Conservation (phyloP, 2,888 invertebrate genomes). For the Pyrgus malvae region DNA sequence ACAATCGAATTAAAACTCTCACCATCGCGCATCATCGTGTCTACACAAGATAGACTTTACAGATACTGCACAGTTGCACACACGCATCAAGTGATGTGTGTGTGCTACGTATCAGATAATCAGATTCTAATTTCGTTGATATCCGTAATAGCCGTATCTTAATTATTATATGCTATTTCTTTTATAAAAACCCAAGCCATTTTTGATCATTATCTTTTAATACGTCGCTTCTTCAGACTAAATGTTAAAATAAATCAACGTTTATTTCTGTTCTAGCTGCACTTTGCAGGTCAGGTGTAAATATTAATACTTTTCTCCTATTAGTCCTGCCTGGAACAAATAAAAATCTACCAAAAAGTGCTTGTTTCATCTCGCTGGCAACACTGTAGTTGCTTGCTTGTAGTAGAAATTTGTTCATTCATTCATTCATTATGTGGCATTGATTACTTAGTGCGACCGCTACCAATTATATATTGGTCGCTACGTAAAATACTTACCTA, state of each 20-base stretch:
- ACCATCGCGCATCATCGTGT: no score
- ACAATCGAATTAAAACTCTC: no score
- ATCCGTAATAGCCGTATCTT: no score
- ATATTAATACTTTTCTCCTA: not conserved
- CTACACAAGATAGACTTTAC: no score
- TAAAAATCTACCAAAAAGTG: slow-evolving; percentile 13
- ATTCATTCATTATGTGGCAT: slow-evolving; percentile 26
- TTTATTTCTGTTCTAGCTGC: slow-evolving; percentile 25
- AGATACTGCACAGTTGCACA: no score
- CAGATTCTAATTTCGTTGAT: no score
- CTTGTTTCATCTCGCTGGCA: slow-evolving; percentile 20
- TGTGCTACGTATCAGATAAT: no score
- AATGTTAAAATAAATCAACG: slow-evolving; percentile 17
- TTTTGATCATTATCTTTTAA: slow-evolving; percentile 19
- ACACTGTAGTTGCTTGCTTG: slow-evolving; percentile 6
- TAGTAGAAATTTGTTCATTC: slow-evolving; percentile 16
- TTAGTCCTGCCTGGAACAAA: slow-evolving; percentile 20
- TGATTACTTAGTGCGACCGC: slow-evolving; percentile 7
- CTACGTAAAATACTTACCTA: slow-evolving; percentile 14
- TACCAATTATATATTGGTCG: slow-evolving; percentile 14
- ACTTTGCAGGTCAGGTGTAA: slow-evolving; percentile 26
- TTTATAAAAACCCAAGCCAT: slow-evolving; percentile 19
- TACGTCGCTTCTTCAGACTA: slow-evolving; percentile 18
- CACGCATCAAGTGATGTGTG: no score
- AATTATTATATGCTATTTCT: not conserved